Evolutionary conservation across 2,797 vertebrate species (phyloP), one percentile per base, ranked within the genome.

Genomic region (Takifugu ocellatus): DNA sequence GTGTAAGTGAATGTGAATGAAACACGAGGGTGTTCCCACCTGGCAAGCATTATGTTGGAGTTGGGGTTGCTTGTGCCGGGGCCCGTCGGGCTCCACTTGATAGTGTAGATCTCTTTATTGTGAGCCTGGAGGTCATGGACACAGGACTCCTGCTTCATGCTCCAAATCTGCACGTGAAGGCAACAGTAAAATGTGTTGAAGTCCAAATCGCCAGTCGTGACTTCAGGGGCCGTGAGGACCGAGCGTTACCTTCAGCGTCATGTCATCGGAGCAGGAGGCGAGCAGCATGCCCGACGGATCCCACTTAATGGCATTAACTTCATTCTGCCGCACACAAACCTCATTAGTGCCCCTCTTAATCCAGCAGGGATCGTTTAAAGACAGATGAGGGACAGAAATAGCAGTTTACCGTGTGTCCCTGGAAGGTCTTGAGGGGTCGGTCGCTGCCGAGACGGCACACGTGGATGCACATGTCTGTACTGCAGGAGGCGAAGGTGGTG

Each of bases 41-140:
- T 99, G 90, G 96, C 96, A 83, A 99, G 92, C 97, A 99, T 98
- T 77, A 98, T 93, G 90, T 95, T 98, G 90, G 96, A 96, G 49
- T 93, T 99, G 74, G 97, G 97, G 85, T 98, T 98, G 90, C 92
- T 98, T 91, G 97, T 98, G 84, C 95, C 95, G 56, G 96, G 95
- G 65, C 97, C 97, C 49, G 96, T 98, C 21, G 97, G 97, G 90
- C 97, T 99, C 97, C 97, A 99, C 84, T 98, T 98, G 88, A 99
- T 99, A 81, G 97, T 99, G 91, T 99, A 99, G 87, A 99, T 99
- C 92, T 99, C 97, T 93, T 99, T 99, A 90, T 93, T 99, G 90
- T 99, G 97, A 79, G 97, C 97, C 92, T 99, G 97, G 71, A 99
- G 93, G 88, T 99, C 96, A 70, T 99, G 97, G 81, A 98, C 97